Conservation (phyloP, 2,113 vertebrate genomes). For the Candoia aspera region DNA sequence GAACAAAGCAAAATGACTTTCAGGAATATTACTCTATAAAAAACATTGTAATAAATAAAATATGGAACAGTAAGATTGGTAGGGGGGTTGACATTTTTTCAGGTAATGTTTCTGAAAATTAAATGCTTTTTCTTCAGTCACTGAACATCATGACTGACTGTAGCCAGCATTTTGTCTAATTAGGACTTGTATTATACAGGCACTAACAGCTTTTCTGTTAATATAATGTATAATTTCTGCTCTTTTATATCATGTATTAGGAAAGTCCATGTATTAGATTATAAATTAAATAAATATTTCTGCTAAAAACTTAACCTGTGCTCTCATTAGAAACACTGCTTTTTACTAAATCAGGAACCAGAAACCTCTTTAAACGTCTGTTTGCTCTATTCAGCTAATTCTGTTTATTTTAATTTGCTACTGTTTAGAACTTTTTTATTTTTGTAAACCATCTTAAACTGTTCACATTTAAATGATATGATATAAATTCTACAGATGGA, state of each 20-base stretch:
- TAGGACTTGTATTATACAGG: constrained; percentile 1
- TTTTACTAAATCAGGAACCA: constrained; percentile 23
- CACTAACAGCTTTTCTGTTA: neutral
- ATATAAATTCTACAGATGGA: neutral
- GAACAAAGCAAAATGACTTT: neutral
- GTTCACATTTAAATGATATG: neutral
- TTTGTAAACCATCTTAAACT: neutral
- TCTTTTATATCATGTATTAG: neutral
- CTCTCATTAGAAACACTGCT: constrained; percentile 26
- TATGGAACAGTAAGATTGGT: neutral
- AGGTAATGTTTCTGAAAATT: neutral
- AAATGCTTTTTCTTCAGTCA: constrained; percentile 24
- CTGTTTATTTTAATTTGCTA: neutral
- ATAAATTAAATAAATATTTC: neutral
- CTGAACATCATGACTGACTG: neutral
- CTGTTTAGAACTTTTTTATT: neutral
- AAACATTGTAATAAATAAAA: neutral
- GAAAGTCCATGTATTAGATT: neutral
- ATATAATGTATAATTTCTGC: neutral
- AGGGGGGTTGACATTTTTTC: constrained; percentile 1
- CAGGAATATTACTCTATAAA: neutral
- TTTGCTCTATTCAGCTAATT: neutral
- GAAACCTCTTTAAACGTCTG: neutral
- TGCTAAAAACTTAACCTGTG: neutral
- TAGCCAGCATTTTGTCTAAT: constrained; percentile 4